phyloP scores from a whole-genome alignment of 2,797 vertebrate genomes.

The Tokudaia tokunoshimensis region DNA sequence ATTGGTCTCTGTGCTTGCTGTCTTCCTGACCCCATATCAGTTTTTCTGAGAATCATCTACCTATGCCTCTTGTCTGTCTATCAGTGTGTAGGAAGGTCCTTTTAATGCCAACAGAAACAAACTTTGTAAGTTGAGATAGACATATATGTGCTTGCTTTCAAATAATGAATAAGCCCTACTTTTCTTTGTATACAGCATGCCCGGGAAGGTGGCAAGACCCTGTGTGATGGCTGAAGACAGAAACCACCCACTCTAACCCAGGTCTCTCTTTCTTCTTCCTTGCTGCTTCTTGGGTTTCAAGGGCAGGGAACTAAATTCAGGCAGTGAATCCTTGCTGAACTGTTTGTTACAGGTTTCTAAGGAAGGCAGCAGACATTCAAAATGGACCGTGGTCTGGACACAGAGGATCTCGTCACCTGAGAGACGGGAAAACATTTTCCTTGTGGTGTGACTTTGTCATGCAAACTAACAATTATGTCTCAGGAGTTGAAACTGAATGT shows the following conservation, averaged over 20 bases:
- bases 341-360: background rate
- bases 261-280: background rate
- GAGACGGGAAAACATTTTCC: background rate
- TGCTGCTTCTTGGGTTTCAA: background rate
- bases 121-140: background rate
- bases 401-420: background rate
- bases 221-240: background rate
- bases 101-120: background rate
- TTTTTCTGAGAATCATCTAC: background rate
- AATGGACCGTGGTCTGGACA: background rate
- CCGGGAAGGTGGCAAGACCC: background rate
- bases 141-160: background rate
- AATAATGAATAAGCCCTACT: background rate
- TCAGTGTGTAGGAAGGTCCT: background rate
- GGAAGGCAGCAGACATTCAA: background rate
- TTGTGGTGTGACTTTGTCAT: background rate
- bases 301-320: background rate
- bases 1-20: background rate
- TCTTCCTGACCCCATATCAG: background rate
- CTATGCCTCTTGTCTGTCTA: background rate
- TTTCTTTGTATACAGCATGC: accelerated
- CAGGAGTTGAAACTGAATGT: background rate
- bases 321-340: background rate
- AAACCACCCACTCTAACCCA: background rate
- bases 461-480: background rate